Percentiles rank a stretch among this genome's conserved stretches.
phyloP scores from a whole-genome alignment of 1,140 invertebrate genomes.

The Anthonomus grandis region DNA sequence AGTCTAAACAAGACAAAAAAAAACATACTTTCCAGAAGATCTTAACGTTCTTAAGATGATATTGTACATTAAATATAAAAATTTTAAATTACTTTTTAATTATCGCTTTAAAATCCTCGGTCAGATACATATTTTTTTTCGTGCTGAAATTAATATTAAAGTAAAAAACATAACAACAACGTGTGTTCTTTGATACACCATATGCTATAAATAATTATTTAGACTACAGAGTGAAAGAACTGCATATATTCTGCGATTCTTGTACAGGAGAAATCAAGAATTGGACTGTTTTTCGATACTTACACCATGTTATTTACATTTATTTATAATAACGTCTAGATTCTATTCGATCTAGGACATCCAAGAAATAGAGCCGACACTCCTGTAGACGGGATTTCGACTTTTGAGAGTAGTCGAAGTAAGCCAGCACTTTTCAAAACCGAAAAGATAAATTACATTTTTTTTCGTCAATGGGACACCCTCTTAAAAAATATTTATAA shows the following conservation, averaged over 20 bases:
- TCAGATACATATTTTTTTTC: too few species aligned
- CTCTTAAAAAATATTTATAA: not conserved
- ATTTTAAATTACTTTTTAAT: too few species aligned
- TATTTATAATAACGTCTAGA: not conserved
- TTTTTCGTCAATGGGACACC: not conserved
- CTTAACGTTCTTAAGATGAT: too few species aligned
- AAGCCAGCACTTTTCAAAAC: not conserved
- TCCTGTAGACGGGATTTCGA: not conserved
- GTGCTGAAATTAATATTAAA: too few species aligned
- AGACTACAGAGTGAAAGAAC: not conserved
- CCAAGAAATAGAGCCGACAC: not conserved
- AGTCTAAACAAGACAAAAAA: too few species aligned
- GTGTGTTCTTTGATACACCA: not conserved
- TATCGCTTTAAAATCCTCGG: too few species aligned
- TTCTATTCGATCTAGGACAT: not conserved
- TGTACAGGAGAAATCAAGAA: conserved; percentile 1
- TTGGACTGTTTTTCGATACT: not conserved
- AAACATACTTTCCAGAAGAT: too few species aligned
- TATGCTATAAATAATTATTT: conserved; percentile 1
- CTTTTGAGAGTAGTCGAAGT: not conserved
- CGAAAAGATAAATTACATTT: not conserved
- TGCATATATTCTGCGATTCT: too few species aligned
- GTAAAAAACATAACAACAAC: conserved; percentile 6
- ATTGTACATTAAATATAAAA: too few species aligned
- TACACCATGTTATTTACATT: not conserved